Base-by-base conservation (phyloP, 1,140 invertebrate genomes). In the Akabosia matsudoensis region DNA sequence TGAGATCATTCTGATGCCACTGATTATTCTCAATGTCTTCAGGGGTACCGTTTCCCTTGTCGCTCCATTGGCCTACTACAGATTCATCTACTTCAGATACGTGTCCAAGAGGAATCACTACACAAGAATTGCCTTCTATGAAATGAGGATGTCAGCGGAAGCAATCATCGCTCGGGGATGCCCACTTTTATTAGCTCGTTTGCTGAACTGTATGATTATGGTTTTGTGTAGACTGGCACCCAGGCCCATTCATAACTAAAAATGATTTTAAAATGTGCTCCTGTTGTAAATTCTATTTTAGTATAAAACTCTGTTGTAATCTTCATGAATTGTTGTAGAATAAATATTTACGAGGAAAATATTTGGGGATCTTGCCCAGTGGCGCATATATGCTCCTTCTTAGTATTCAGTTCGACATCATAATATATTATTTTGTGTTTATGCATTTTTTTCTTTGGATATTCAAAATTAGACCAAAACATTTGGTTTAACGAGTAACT, bases 31-130 rank as follows among this genome's bases (percentile, higher is more conserved):
- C 61, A 67, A 67, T 30, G 82, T 82, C 88, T 90, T 74, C 87
- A 97, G 95, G 82, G 94, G 94, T 13, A 90, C 91, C 84, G 91
- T 91, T 82, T 92, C 91, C 73, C 84, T 97, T 24, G 86, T 98
- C 78, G 92, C 95, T 34, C 95, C 95, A 45, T 92, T 98, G 83
- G 89, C 97, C 70, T 99, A 98, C 86, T 98, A 97, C 85, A 93
- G 97, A 82, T 98, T 98, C 85, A 86, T 98, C 75, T 89, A 90
- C 61, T 85, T 96, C 82, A 90, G 97, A 72, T 96, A 98, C 85
- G 86, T 91, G 45, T 98, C 96, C 3, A 89, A 93, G 75, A 91
- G 97, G 82, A 99, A 99, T 89, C 96, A 96, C 0, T 96, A 96
- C 86, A 97, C 93, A 30, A 90, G 94, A 78, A 93, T 92, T 79